These are phyloP conservation scores for Perca fluviatilis DNA, from an alignment of 2,113 vertebrate genomes.

Conservation along the genomic window DNA sequence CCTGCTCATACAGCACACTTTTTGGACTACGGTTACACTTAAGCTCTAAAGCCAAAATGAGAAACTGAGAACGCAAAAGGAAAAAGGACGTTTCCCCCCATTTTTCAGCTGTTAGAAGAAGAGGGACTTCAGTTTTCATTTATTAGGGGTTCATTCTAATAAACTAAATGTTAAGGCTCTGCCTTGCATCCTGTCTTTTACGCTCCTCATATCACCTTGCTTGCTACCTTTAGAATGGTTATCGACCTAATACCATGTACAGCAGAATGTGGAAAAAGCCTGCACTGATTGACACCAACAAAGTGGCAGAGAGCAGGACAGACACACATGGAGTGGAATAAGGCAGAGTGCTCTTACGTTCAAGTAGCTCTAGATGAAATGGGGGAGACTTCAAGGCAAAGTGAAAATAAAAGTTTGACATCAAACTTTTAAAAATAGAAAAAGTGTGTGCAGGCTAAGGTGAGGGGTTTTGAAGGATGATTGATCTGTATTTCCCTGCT, in stretches of 20 bases:
- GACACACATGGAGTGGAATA: constrained; percentile 3
- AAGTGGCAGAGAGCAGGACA: constrained; percentile 25
- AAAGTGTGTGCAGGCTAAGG: neutral
- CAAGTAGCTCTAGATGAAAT: constrained; percentile 55
- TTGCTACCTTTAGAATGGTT: neutral
- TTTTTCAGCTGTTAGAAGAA: constrained; percentile 9
- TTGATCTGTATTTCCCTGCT: neutral
- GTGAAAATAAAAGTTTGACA: constrained; percentile 39
- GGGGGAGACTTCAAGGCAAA: constrained; percentile 61
- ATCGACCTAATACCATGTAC: neutral
- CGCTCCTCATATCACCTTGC: neutral
- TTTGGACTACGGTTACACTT: neutral
- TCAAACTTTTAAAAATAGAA: constrained; percentile 29
- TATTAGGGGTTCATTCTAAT: constrained; percentile 3
- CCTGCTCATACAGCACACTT: neutral
- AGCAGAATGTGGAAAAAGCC: constrained; percentile 33
- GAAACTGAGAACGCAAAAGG: neutral
- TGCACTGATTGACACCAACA: constrained; percentile 31
- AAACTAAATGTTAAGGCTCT: neutral
- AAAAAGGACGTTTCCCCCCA: neutral
- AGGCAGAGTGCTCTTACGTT: constrained; percentile 45
- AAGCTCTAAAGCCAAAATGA: neutral
- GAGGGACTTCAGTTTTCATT: neutral
- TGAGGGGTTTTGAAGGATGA: constrained; percentile 24
- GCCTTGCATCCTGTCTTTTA: neutral